Base-by-base conservation (phyloP, 1,140 invertebrate genomes). In the Ridgeia piscesae region DNA sequence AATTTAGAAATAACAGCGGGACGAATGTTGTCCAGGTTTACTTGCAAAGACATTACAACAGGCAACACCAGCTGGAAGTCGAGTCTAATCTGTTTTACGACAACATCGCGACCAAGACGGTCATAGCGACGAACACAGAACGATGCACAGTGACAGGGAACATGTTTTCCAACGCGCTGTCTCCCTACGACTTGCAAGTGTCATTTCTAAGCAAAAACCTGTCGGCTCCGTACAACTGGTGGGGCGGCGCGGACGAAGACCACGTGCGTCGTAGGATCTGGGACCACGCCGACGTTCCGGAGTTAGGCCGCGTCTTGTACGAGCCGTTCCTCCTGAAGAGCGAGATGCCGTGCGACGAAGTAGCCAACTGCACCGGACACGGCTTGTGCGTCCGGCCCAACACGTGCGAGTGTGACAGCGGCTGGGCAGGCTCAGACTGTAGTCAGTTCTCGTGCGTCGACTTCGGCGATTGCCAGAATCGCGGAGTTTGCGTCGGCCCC, bases 271-370 rank as follows among this genome's bases (percentile, higher is more conserved):
- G 17, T 9, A 77, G 58, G 17, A 77, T 77, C 58, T 77, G 58
- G 58, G 58, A 77, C 58, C 58, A 77, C 11, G 11, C 58, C 11
- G 58, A 77, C 58, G 58, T 21, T 21, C 58, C 58, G 58, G 27
- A 77, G 17, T 77, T 77, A 77, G 58, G 58, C 11, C 58, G 58
- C 14, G 58, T 77, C 11, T 31, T 77, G 0, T 77, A 77, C 58
- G 58, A 77, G 27, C 58, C 58, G 11, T 77, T 77, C 58, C 58
- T 77, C 27, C 14, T 31, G 58, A 77, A 77, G 58, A 90, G 33
- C 35, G 91, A 93, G 77, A 89, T 92, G 34, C 58, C 58, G 1
- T 93, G 92, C 88, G 48, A 77, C 35, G 50, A 35, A 88, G 89
- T 90, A n/a, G 89, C 89, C 21, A 42, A 90, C 89, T 90, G 89